phyloP scores from a whole-genome alignment of 2,888 invertebrate species.

The Gandaritis pyraliata region DNA sequence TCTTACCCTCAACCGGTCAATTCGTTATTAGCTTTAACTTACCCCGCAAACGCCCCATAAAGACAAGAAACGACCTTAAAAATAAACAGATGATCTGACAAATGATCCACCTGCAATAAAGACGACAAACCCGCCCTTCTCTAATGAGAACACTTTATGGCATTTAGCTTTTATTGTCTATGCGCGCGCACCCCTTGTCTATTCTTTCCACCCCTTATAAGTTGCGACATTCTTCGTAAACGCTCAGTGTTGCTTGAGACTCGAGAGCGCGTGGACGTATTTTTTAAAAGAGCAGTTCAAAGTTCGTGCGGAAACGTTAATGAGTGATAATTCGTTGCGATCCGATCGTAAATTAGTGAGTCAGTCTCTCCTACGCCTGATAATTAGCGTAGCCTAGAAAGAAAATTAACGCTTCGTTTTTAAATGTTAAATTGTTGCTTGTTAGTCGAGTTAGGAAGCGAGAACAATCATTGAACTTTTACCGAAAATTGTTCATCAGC shows the following conservation, averaged over 20 bases:
- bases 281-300: slow-evolving; percentile 28
- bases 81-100: slow-evolving; percentile 79
- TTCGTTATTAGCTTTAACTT: slow-evolving; percentile 64
- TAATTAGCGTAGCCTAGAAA: slow-evolving; percentile 75
- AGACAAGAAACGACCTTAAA: slow-evolving; percentile 76
- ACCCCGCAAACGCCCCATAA: slow-evolving; percentile 71
- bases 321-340: slow-evolving; percentile 66
- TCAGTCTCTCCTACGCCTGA: slow-evolving; percentile 69
- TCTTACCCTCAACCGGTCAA: slow-evolving; percentile 69
- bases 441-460: slow-evolving; percentile 54
- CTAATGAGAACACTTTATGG: slow-evolving; percentile 81
- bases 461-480: slow-evolving; percentile 35
- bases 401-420: slow-evolving; percentile 66
- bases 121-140: slow-evolving; percentile 73
- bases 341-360: slow-evolving; percentile 66
- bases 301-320: slow-evolving; percentile 55
- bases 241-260: slow-evolving; percentile 68
- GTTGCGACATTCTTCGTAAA: slow-evolving; percentile 56
- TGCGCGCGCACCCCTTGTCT: slow-evolving; percentile 78
- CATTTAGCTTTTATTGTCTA: slow-evolving; percentile 75
- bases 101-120: slow-evolving; percentile 77
- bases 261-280: slow-evolving; percentile 50
- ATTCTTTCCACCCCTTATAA: slow-evolving; percentile 62
- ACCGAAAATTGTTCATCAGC: slow-evolving; percentile 11
- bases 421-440: slow-evolving; percentile 48